Conservation (phyloP, 2,113 vertebrate species). For the Seriola dumerili region DNA sequence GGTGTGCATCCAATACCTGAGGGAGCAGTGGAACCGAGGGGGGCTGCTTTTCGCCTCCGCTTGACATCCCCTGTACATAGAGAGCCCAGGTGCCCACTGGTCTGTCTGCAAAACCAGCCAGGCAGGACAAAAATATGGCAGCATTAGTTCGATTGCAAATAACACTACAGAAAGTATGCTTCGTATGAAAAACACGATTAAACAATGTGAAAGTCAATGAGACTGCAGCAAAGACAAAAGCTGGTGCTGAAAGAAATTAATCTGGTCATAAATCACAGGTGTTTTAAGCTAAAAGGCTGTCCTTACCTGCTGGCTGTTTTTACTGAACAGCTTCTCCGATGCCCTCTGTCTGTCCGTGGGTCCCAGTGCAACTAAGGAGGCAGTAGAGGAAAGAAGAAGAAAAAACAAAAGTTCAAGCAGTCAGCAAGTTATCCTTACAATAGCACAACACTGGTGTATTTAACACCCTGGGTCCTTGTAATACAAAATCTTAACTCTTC, state of each 20-base stretch:
- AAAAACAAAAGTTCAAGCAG: constrained; percentile 5
- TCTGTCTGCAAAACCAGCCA: constrained; percentile 88
- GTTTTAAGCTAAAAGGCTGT: constrained; percentile 26
- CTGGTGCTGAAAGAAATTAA: background rate
- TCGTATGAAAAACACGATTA: background rate
- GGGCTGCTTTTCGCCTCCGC: constrained; percentile 96
- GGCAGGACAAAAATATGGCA: constrained; percentile 42
- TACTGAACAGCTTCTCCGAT: constrained; percentile 92
- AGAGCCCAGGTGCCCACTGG: constrained; percentile 96
- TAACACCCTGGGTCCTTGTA: background rate
- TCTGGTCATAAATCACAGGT: constrained; percentile 15
- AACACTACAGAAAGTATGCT: background rate
- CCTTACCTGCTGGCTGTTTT: constrained; percentile 95
- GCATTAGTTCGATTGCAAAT: constrained; percentile 19
- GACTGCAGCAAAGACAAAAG: constrained; percentile 7
- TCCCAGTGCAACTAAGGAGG: constrained; percentile 89
- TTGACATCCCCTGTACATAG: constrained; percentile 97
- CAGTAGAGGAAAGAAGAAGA: background rate
- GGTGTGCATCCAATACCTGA: constrained; percentile 87
- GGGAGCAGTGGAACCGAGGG: constrained; percentile 87
- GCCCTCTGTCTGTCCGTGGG: constrained; percentile 90
- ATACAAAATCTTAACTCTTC: background rate
- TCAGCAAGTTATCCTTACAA: background rate
- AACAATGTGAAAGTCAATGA: background rate
- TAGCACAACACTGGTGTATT: background rate